Evolutionary conservation across 2,888 invertebrate species (phyloP), one percentile per base, ranked within the genome.

Genomic region (Entomobrya proxima): DNA sequence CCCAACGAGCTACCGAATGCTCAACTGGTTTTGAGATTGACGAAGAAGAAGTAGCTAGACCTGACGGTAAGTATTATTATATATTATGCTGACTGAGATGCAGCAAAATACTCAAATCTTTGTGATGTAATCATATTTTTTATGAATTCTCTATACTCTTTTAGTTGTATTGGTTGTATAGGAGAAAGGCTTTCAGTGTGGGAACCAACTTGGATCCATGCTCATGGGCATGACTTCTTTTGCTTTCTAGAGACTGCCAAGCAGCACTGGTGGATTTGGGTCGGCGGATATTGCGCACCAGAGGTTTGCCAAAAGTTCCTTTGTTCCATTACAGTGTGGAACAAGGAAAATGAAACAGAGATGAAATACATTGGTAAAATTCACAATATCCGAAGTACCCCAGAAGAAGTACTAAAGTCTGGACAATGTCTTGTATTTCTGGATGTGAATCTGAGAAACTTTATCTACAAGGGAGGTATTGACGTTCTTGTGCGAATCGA

Each of bases 151-250:
- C 18, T 11, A 52, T 2, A 18, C 11, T 27, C 27, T 55, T 55
- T 24, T 27, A 11, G 9, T 55, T 24, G 11, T 7, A 21, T 55
- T 55, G 21, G 37, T 32, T 55, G 21, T 64, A 13, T 6, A 77
- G 61, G 50, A n/a, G 85, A 79, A n/a, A 11, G 50, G 18, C 5
- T 44, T n/a, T 79, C 85, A 5, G 74, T 88, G 1, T 89, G 89
- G 89, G 87, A 87, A n/a, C 89, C 88, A 35, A 87, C 88, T 0
- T 89, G 89, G 89, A 86, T 89, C 24, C 58, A 82, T 40, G 84
- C 86, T 47, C 77, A 87, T 67, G 85, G 80, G 2, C 64, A 81
- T n/a, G 86, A 89, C 77, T 89, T 88, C 21, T 88, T 89, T 58
- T 85, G 86, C 47, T 83, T 82, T 69, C 67, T 89, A 32, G 89